A percentile compares a stretch with the other conserved stretches of the same genome.
Evolutionary conservation across 2,888 invertebrate species (phyloP).

Genomic region (Thereva nobilitata): DNA sequence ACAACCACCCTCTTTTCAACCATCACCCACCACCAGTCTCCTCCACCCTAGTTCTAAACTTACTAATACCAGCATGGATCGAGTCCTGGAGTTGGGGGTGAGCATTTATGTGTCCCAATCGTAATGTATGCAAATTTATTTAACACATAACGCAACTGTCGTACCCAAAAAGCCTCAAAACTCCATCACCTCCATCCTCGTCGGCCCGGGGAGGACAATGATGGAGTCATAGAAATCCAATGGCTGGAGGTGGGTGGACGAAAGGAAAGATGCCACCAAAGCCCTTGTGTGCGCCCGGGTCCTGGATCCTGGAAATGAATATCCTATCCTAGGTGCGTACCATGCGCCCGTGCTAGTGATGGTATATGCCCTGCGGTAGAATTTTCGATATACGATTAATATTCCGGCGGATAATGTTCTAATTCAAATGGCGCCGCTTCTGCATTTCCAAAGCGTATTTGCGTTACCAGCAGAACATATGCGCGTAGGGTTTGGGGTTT

Average conservation of each 20-base stretch:
- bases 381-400: slow-evolving; percentile 41
- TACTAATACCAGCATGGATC: too few relatives aligned
- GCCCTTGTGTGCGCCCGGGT: neutral
- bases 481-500: too few relatives aligned
- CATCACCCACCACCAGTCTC: too few relatives aligned
- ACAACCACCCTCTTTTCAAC: slow-evolving; percentile 4
- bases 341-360: neutral
- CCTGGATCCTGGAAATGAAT: neutral
- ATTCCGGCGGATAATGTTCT: slow-evolving; percentile 40
- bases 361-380: slow-evolving; percentile 24
- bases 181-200: slow-evolving; percentile 21
- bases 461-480: too few relatives aligned
- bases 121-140: slow-evolving; percentile 42
- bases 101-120: slow-evolving; percentile 10
- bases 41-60: too few relatives aligned
- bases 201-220: neutral
- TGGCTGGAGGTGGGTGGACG: neutral
- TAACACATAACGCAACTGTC: slow-evolving; percentile 39
- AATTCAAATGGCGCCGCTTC: slow-evolving; percentile 38
- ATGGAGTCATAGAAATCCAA: neutral
- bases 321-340: neutral
- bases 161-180: slow-evolving; percentile 39
- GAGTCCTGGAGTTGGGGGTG: too few relatives aligned
- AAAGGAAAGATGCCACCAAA: slow-evolving; percentile 15
- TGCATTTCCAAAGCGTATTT: slow-evolving; percentile 38